phyloP scores from a whole-genome alignment of 30 jellyfish, hydroid and myxozoan species.

The Catostylus mosaicus region DNA sequence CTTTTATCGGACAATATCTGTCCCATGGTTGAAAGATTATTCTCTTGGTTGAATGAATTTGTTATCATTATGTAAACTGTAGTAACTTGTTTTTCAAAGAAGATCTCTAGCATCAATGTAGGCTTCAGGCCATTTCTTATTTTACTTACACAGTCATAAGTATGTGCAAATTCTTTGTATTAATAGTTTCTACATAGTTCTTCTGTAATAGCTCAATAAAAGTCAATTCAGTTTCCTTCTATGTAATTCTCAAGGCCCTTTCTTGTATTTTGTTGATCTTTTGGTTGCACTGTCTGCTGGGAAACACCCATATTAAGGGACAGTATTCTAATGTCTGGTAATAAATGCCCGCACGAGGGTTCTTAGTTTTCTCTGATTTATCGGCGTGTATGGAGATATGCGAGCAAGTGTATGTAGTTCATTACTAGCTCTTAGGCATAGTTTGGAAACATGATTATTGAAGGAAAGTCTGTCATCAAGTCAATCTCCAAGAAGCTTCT shows the following conservation, averaged over 20 bases:
- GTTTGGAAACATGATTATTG: not conserved
- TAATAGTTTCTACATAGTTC: not conserved
- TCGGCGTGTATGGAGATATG: not conserved
- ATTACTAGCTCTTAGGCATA: constrained; percentile 11
- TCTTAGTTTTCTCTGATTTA: constrained; percentile 7
- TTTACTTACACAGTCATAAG: not conserved
- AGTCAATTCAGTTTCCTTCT: constrained; percentile 2
- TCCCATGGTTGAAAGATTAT: too few species aligned
- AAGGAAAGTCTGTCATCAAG: not conserved
- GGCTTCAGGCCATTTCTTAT: not conserved
- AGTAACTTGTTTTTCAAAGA: not conserved
- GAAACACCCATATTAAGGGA: constrained; percentile 21
- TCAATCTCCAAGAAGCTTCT: constrained; percentile 20
- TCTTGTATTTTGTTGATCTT: not conserved
- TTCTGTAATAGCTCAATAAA: not conserved
- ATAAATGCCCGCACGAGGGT: not conserved
- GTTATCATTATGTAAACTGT: not conserved
- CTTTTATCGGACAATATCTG: too few species aligned
- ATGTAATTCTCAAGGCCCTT: constrained; percentile 1
- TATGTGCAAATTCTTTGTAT: not conserved
- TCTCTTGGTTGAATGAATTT: not conserved
- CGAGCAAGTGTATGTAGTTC: constrained; percentile 23
- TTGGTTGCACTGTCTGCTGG: not conserved
- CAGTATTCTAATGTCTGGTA: constrained; percentile 11
- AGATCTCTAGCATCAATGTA: not conserved